Percentiles rank a stretch among this genome's conserved stretches.
These are phyloP conservation scores for Buphagus erythrorhynchus DNA, from an alignment of 2,797 vertebrate genomes.

Conservation along the genomic window DNA sequence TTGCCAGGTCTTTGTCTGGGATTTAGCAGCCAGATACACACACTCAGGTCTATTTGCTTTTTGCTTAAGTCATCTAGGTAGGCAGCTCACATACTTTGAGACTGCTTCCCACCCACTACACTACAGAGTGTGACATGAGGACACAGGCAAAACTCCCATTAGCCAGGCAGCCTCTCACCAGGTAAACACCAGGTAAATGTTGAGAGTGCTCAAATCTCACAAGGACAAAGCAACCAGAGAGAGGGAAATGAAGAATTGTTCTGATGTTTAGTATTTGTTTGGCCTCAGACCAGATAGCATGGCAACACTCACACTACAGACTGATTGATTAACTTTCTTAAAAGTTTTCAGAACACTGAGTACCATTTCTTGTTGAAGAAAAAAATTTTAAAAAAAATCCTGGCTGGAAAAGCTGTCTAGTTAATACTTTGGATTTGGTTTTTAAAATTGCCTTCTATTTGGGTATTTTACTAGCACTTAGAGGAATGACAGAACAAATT, in stretches of 20 bases:
- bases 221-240: neutral
- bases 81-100: neutral
- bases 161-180: neutral
- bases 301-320: neutral
- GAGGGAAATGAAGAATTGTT: neutral
- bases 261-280: neutral
- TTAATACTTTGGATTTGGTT: neutral
- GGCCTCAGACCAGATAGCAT: neutral
- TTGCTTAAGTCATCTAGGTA: neutral
- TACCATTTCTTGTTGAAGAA: neutral
- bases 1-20: neutral
- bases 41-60: neutral
- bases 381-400: neutral
- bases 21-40: neutral
- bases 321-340: neutral
- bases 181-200: neutral
- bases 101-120: fast-evolving
- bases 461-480: neutral
- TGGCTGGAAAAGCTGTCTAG: neutral
- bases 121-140: neutral
- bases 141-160: neutral
- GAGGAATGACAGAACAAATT: neutral
- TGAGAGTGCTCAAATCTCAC: neutral
- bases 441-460: neutral
- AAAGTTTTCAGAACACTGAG: neutral